Conservation (phyloP, 2,797 vertebrate genomes). For the Meda fulgida region DNA sequence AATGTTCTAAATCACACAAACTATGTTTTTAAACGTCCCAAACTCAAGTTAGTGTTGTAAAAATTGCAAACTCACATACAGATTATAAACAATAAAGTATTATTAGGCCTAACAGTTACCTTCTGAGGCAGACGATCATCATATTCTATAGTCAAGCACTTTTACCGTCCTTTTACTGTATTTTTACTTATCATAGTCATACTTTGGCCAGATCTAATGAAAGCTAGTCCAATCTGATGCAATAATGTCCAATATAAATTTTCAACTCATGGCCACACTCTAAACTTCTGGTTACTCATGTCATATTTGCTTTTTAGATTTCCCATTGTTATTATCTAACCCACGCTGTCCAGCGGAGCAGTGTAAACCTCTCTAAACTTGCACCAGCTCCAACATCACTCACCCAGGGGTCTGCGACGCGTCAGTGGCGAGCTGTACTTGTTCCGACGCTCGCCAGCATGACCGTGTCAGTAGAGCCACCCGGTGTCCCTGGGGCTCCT, state of each 20-base stretch:
- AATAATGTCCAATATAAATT: neutral
- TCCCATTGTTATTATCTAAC: neutral
- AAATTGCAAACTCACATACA: neutral
- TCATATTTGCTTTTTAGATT: neutral
- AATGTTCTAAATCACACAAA: neutral
- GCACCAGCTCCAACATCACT: neutral
- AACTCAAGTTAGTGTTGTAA: neutral
- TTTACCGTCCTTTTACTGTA: neutral
- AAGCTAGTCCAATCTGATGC: neutral
- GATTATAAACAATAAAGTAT: no score
- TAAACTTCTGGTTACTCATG: neutral
- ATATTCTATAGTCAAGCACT: no score
- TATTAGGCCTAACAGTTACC: neutral
- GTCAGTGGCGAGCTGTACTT: constrained; percentile 21
- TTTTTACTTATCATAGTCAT: neutral
- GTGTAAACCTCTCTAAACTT: constrained; percentile 1
- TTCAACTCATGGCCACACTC: neutral
- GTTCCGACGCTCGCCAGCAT: constrained; percentile 7
- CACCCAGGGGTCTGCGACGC: neutral
- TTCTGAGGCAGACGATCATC: neutral
- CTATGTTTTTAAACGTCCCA: neutral
- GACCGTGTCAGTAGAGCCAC: constrained; percentile 1
- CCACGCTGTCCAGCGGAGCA: neutral
- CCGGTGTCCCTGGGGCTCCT: neutral
- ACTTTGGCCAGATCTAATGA: neutral